phyloP scores from a whole-genome alignment of 2,888 invertebrate species.

The Hyles lineata region DNA sequence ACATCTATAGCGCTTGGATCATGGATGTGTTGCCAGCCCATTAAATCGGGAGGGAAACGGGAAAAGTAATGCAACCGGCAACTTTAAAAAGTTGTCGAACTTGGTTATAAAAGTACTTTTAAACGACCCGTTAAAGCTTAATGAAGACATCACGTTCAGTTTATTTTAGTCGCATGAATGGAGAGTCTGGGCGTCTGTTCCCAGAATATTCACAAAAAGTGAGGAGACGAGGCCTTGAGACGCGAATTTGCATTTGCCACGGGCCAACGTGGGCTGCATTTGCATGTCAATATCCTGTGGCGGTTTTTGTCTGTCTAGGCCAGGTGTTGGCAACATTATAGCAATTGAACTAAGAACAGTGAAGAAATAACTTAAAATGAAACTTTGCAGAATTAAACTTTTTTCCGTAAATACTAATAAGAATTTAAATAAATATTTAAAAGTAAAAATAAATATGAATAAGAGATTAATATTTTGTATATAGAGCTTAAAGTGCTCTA shows the following conservation, averaged over 20 bases:
- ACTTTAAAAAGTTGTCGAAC: too few species aligned
- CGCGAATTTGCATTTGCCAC: conserved; percentile 41
- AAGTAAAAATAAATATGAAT: too few species aligned
- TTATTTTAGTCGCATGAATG: conserved; percentile 16
- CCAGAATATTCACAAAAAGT: conserved; percentile 49
- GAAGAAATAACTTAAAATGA: too few species aligned
- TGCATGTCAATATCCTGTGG: conserved; percentile 25
- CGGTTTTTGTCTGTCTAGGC: conserved; percentile 24
- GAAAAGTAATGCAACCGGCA: too few species aligned
- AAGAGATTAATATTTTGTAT: too few species aligned
- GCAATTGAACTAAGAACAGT: background rate
- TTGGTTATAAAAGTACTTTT: background rate
- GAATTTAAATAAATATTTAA: too few species aligned
- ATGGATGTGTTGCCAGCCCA: too few species aligned
- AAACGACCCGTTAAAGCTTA: background rate
- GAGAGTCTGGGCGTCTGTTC: conserved; percentile 42
- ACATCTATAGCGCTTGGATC: too few species aligned
- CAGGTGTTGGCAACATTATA: conserved; percentile 1
- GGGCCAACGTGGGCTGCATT: conserved; percentile 27
- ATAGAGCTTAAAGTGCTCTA: too few species aligned
- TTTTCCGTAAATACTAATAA: too few species aligned
- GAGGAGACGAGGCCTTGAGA: conserved; percentile 47
- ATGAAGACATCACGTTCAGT: background rate
- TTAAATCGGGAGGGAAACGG: too few species aligned
- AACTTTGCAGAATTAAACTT: background rate